Evolutionary conservation across 2,113 vertebrate genomes (phyloP).

Genomic region (Oreochromis spilurus): DNA sequence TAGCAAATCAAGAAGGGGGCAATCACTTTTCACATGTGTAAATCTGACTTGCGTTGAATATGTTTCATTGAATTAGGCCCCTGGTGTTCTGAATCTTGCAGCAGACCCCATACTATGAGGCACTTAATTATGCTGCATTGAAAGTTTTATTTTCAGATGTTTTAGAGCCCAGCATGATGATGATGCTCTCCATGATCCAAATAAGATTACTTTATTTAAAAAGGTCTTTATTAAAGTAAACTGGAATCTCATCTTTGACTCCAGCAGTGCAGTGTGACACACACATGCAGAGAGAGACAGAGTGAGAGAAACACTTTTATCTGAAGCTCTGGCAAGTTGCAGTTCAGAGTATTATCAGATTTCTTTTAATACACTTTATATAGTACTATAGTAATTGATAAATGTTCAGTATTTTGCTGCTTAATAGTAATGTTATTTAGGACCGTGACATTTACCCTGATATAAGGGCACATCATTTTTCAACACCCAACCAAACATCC

Average conservation of each 20-base stretch:
- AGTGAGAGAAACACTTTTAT: background rate
- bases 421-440: background rate
- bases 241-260: background rate
- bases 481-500: background rate
- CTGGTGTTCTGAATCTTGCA: background rate
- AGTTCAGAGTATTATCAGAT: background rate
- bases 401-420: background rate
- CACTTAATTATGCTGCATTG: constrained; percentile 3
- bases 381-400: background rate
- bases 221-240: background rate
- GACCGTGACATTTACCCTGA: background rate
- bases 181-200: background rate
- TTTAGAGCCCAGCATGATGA: background rate
- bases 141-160: background rate
- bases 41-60: background rate
- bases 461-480: background rate
- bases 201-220: background rate
- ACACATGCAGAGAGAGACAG: background rate
- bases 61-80: background rate
- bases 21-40: background rate
- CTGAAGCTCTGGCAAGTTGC: background rate
- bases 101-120: background rate
- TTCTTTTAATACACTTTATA: background rate
- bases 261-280: background rate
- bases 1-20: background rate